phyloP scores from a whole-genome alignment of 2,113 vertebrate species.

The Microcebus jonahi region DNA sequence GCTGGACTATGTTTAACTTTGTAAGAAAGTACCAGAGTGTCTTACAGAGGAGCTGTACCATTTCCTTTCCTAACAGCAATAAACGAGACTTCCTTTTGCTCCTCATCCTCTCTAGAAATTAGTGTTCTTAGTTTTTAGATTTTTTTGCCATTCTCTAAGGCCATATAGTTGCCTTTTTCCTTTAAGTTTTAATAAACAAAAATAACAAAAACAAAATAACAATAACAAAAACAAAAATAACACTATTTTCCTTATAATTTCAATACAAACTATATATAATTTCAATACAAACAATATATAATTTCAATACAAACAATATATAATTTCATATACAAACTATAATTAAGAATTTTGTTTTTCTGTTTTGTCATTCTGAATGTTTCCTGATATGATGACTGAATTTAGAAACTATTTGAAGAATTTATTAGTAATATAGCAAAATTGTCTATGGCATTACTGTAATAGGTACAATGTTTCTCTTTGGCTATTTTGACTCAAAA shows the following conservation, averaged over 20 bases:
- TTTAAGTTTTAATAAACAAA: neutral
- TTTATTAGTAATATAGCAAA: neutral
- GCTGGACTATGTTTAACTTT: neutral
- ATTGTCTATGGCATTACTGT: neutral
- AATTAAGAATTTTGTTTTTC: neutral
- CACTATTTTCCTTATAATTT: neutral
- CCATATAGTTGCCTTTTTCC: neutral
- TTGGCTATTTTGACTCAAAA: neutral
- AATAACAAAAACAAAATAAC: neutral
- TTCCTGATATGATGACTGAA: conserved; percentile 11
- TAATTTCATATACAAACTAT: neutral
- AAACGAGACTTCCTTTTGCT: neutral
- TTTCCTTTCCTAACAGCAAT: neutral
- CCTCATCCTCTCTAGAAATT: neutral
- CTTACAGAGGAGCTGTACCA: neutral
- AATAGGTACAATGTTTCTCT: neutral
- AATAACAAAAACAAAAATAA: neutral
- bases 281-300: too few species aligned
- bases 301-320: too few species aligned
- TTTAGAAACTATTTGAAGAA: neutral
- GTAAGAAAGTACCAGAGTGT: neutral
- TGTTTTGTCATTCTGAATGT: neutral
- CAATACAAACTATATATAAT: neutral
- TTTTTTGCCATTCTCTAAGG: neutral
- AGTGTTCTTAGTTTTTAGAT: neutral